Percentiles rank a stretch among this genome's conserved stretches.
These are phyloP conservation scores for Hemicentrotus pulcherrimus DNA, from an alignment of 35 echinoderm and acorn worm species.

Conservation along the genomic window DNA sequence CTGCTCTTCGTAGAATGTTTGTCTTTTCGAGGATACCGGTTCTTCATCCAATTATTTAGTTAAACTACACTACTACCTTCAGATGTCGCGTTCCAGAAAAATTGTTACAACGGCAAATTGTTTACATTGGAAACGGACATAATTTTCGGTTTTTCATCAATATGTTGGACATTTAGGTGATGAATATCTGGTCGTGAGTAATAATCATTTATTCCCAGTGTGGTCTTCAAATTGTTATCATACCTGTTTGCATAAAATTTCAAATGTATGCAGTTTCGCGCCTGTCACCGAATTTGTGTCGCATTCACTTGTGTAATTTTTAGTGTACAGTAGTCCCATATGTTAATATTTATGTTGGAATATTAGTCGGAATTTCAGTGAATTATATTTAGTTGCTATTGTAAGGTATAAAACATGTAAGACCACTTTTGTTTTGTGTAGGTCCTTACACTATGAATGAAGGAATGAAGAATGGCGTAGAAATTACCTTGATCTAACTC, in stretches of 20 bases:
- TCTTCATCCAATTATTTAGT: neutral
- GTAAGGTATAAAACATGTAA: neutral
- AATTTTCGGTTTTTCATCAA: neutral
- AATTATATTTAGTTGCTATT: neutral
- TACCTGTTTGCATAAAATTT: neutral
- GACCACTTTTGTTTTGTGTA: too few species aligned
- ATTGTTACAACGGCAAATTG: slow-evolving; percentile 10
- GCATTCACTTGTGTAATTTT: neutral
- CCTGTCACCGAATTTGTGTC: neutral
- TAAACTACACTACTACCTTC: neutral
- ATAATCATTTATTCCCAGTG: neutral
- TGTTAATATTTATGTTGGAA: neutral
- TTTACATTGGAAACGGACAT: slow-evolving; percentile 16
- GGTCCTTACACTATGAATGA: too few species aligned
- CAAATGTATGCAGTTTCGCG: neutral
- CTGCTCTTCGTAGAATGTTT: too few species aligned
- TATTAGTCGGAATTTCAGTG: neutral
- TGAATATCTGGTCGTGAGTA: neutral
- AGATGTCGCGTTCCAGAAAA: neutral
- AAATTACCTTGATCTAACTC: neutral
- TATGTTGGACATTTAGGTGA: neutral
- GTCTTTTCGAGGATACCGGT: neutral
- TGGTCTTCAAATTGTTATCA: neutral
- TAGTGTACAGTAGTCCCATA: slow-evolving; percentile 9
- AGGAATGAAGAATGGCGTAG: neutral